A percentile compares a stretch with the other conserved stretches of the same genome.
Evolutionary conservation across 2,888 invertebrate species (phyloP).

Genomic region (Hyles lineata): DNA sequence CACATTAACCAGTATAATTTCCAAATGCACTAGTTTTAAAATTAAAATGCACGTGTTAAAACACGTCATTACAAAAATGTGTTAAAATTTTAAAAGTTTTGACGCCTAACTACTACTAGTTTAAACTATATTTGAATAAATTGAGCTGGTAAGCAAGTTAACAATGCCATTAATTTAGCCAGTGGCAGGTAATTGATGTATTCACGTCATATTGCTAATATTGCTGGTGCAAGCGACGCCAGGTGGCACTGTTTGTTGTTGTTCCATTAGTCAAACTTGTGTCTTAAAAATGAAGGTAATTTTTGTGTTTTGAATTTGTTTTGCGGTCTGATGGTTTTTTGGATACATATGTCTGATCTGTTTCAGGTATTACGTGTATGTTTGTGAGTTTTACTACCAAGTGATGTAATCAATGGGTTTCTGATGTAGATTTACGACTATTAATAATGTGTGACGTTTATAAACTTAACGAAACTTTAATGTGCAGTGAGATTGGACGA

Average conservation of each 20-base stretch:
- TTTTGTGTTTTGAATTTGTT: background rate
- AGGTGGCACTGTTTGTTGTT: constrained; percentile 39
- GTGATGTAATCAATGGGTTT: too few relatives aligned
- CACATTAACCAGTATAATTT: too few relatives aligned
- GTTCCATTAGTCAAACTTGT: background rate
- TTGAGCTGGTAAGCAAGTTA: background rate
- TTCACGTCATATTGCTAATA: constrained; percentile 45
- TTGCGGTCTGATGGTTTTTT: background rate
- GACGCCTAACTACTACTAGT: background rate
- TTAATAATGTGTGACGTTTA: too few relatives aligned
- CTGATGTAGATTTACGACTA: too few relatives aligned
- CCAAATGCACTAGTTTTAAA: too few relatives aligned
- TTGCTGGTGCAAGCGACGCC: constrained; percentile 38
- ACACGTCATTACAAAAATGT: background rate
- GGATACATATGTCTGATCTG: too few relatives aligned
- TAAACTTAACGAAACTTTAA: too few relatives aligned
- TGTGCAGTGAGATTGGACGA: too few relatives aligned
- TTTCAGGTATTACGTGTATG: too few relatives aligned
- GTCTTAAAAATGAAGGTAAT: background rate
- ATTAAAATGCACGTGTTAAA: background rate
- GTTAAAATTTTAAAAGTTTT: background rate
- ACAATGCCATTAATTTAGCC: background rate
- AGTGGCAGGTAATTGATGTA: constrained; percentile 40
- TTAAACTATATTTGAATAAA: background rate
- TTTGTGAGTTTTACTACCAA: too few relatives aligned